A percentile compares a stretch with the other conserved stretches of the same genome.
phyloP scores from a whole-genome alignment of 2,797 vertebrate species.

The Aldrovandia affinis region DNA sequence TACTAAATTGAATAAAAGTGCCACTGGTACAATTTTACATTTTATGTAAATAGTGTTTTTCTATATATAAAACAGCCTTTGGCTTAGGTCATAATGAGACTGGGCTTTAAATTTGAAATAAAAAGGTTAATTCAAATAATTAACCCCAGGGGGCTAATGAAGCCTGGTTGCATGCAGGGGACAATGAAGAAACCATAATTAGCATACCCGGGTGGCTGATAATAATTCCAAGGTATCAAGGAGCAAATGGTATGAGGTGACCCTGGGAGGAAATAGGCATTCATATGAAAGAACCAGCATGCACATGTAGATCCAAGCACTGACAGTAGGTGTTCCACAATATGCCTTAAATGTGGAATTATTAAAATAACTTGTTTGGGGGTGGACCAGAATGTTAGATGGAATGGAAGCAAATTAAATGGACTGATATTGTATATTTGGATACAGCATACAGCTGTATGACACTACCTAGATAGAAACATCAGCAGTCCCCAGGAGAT shows the following conservation, averaged over 20 bases:
- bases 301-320: neutral
- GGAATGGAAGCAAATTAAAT: neutral
- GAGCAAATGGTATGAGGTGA: slow-evolving; percentile 16
- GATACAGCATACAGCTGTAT: neutral
- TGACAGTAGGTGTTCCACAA: neutral
- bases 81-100: slow-evolving; percentile 13
- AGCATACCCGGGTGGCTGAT: slow-evolving; percentile 16
- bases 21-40: slow-evolving; percentile 27
- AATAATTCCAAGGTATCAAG: slow-evolving; percentile 7
- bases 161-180: neutral
- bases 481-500: neutral
- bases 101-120: slow-evolving; percentile 27
- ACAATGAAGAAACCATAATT: slow-evolving; percentile 3
- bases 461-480: neutral
- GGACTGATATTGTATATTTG: slow-evolving; percentile 5
- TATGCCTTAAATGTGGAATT: neutral
- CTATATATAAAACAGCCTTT: slow-evolving; percentile 17
- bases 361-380: neutral
- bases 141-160: slow-evolving; percentile 15
- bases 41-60: slow-evolving; percentile 1
- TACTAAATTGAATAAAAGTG: slow-evolving; percentile 29
- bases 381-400: neutral
- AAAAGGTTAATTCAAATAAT: slow-evolving; percentile 40
- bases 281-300: neutral
- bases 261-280: slow-evolving; percentile 1